phyloP scores from a whole-genome alignment of 1,140 invertebrate species.

The Brachionus paranguensis region DNA sequence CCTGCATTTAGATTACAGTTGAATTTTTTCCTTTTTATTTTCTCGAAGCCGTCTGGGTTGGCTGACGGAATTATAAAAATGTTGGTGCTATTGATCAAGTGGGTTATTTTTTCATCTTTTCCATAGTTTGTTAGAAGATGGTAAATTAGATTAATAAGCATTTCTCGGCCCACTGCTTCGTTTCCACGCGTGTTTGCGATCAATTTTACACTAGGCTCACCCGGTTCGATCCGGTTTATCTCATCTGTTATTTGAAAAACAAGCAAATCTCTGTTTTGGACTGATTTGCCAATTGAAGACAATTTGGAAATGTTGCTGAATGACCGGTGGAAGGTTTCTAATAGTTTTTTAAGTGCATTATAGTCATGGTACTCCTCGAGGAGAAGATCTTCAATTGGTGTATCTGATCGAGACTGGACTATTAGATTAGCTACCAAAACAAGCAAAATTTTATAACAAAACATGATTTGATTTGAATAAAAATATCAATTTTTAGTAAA shows the following conservation, averaged over 20 bases:
- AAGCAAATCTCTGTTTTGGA: slow-evolving; percentile 57
- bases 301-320: slow-evolving; percentile 77
- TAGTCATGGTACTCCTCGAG: slow-evolving; percentile 20
- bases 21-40: not conserved
- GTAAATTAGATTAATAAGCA: slow-evolving; percentile 72
- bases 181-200: slow-evolving; percentile 87
- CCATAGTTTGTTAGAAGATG: not conserved
- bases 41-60: slow-evolving; percentile 67
- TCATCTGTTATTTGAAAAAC: slow-evolving; percentile 57
- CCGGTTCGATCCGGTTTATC: slow-evolving; percentile 64
- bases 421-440: not conserved
- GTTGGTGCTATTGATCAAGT: slow-evolving; percentile 61
- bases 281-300: slow-evolving; percentile 77
- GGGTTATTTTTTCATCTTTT: not conserved
- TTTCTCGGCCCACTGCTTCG: slow-evolving; percentile 76
- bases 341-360: not conserved
- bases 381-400: not conserved
- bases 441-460: not conserved
- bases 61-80: slow-evolving; percentile 78
- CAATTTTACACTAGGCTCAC: slow-evolving; percentile 74
- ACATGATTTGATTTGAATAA: not conserved
- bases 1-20: slow-evolving; percentile 50
- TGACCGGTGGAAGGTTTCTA: not conserved
- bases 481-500: not conserved
- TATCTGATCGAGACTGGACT: not conserved